Conservation (phyloP, 2,888 invertebrate genomes). For the Calliscelio sp. region DNA sequence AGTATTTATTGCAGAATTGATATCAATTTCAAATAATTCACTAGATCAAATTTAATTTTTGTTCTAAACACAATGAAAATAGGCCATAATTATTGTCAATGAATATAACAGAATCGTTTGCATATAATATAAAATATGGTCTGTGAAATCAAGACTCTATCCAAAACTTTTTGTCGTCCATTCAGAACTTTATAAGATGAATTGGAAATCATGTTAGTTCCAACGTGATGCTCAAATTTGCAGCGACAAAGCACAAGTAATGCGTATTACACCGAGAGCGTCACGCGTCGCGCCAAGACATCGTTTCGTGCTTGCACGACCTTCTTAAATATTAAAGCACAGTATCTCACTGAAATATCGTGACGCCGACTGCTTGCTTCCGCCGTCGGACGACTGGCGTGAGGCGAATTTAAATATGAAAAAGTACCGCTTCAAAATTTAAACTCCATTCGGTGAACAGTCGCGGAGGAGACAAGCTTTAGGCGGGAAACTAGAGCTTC, state of each 20-base stretch:
- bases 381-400: constrained; percentile 71
- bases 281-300: constrained; percentile 69
- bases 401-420: constrained; percentile 79
- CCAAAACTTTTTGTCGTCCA: constrained; percentile 30
- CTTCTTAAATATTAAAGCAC: constrained; percentile 75
- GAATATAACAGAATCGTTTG: too few relatives aligned
- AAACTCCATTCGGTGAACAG: constrained; percentile 76
- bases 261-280: constrained; percentile 64
- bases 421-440: constrained; percentile 79
- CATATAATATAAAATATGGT: too few relatives aligned
- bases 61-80: too few relatives aligned
- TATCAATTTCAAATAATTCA: too few relatives aligned
- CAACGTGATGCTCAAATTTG: constrained; percentile 63
- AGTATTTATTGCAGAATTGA: too few relatives aligned
- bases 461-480: constrained; percentile 70
- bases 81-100: too few relatives aligned
- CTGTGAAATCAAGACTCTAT: constrained; percentile 1
- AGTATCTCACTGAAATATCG: constrained; percentile 77
- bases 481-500: constrained; percentile 60
- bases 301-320: constrained; percentile 75
- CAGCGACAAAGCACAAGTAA: constrained; percentile 65
- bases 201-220: constrained; percentile 68
- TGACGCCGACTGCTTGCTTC: constrained; percentile 68
- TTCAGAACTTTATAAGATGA: constrained; percentile 55
- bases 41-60: too few relatives aligned